phyloP scores from a whole-genome alignment of 2,113 vertebrate genomes.

The Colaptes auratus region DNA sequence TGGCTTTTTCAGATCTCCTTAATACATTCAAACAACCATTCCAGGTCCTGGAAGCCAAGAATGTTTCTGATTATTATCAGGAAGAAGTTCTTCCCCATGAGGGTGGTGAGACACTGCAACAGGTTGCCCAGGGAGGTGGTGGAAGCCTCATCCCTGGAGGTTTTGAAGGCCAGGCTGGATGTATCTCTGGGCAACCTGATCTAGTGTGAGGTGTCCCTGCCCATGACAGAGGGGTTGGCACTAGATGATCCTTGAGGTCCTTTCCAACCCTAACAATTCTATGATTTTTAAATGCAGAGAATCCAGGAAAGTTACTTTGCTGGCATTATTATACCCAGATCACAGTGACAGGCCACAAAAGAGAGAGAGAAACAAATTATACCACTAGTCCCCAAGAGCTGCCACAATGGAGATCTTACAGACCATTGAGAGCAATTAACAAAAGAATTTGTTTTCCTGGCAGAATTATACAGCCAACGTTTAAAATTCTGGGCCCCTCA shows the following conservation, averaged over 20 bases:
- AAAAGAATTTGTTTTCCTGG: not conserved
- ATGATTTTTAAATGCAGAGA: not conserved
- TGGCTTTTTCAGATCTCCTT: not conserved
- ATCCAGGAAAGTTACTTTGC: not conserved
- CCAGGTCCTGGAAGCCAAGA: not conserved
- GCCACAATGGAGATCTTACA: not conserved
- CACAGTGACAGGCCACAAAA: not conserved
- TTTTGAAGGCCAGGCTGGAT: too few relatives aligned
- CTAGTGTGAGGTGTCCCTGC: too few relatives aligned
- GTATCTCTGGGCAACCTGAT: too few relatives aligned
- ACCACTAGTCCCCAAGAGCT: not conserved
- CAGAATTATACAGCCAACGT: not conserved
- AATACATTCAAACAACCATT: not conserved
- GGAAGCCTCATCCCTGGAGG: too few relatives aligned
- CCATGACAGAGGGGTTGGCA: too few relatives aligned
- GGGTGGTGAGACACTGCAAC: too few relatives aligned
- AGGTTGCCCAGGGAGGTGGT: too few relatives aligned
- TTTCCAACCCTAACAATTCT: too few relatives aligned
- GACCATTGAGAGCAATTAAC: not conserved
- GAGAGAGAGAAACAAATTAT: not conserved
- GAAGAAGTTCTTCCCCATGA: too few relatives aligned
- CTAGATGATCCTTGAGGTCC: too few relatives aligned
- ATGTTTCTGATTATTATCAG: too few relatives aligned
- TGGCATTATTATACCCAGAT: not conserved
- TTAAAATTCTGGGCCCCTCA: not conserved